A percentile compares a stretch with the other conserved stretches of the same genome.
Evolutionary conservation across 1,140 invertebrate genomes (phyloP).

Genomic region (Heliconius eleuchia): DNA sequence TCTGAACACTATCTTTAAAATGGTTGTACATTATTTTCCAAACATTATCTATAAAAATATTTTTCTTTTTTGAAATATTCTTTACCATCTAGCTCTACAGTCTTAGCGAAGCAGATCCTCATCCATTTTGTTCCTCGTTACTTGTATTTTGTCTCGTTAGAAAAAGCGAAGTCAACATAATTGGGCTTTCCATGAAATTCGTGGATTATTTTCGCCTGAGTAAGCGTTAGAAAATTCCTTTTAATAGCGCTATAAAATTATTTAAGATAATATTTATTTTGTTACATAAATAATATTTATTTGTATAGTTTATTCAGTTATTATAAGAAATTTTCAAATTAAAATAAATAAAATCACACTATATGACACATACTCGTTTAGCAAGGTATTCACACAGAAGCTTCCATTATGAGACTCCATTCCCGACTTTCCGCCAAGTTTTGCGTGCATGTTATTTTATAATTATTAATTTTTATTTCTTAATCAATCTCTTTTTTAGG

Average conservation of each 20-base stretch:
- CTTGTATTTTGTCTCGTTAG: constrained; percentile 38
- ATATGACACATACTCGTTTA: too few relatives aligned
- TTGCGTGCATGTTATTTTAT: too few relatives aligned
- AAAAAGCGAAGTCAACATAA: constrained; percentile 41
- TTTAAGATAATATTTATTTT: neutral
- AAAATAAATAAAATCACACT: too few relatives aligned
- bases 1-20: too few relatives aligned
- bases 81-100: constrained; percentile 4
- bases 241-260: constrained; percentile 2
- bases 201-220: constrained; percentile 38
- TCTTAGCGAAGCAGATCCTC: constrained; percentile 9
- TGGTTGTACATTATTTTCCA: neutral
- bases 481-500: too few relatives aligned
- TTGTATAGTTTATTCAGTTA: neutral
- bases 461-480: too few relatives aligned
- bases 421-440: too few relatives aligned
- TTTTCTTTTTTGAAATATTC: neutral
- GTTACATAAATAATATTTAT: neutral
- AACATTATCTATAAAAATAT: neutral
- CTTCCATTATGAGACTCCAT: too few relatives aligned
- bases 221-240: constrained; percentile 27
- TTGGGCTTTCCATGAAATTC: constrained; percentile 37
- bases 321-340: too few relatives aligned
- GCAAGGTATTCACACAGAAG: too few relatives aligned
- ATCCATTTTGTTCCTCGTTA: constrained; percentile 25